Base-by-base conservation (phyloP, 2,113 vertebrate genomes). In the Misgurnus anguillicaudatus region DNA sequence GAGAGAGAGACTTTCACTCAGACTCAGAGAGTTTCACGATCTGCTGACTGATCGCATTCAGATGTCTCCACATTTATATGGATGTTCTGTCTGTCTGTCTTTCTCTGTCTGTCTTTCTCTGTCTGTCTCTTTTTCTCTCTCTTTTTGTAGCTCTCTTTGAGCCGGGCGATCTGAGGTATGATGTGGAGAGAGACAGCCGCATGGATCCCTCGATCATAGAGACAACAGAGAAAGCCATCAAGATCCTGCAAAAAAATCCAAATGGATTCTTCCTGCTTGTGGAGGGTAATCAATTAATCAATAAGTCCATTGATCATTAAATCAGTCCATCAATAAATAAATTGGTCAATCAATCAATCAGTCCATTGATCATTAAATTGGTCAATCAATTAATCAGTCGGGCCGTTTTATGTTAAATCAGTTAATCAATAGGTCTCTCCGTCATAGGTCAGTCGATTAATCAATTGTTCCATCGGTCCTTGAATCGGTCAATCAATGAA, bases 141-240 rank as follows among this genome's bases (percentile, higher is more conserved):
- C 2, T 41, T 21, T 31, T 57, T 21, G 14, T 84, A 94, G 93
- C 90, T 65, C 86, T 94, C 58, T 93, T 94, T 75, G 92, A 93
- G 88, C 93, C 92, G 0, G 87, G 88, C 1, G 92, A 93, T 86
- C 83, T 93, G 81, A 86, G 82, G 36, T 93, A 82, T 9, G 91
- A 94, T 51, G 75, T 17, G 38, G 91, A 93, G 11, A 83, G 92
- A 36, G 88, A 93, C 75, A 86, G 79, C 0, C 78, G 55, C 6
- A 89, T 88, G 89, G 93, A 94, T 71, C 92, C 92, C 0, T 91
- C 92, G 80, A 86, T 94, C 9, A 24, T 76, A 0, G 90, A 93
- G 83, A 92, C 84, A 21, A 91, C 90, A 2, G 92, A 93, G 60
- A 94, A 94, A 75, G 91, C 92, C 81, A 87, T 94, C 60, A 89